Base-by-base conservation (phyloP, 2,797 vertebrate species). In the Falco columbarius region DNA sequence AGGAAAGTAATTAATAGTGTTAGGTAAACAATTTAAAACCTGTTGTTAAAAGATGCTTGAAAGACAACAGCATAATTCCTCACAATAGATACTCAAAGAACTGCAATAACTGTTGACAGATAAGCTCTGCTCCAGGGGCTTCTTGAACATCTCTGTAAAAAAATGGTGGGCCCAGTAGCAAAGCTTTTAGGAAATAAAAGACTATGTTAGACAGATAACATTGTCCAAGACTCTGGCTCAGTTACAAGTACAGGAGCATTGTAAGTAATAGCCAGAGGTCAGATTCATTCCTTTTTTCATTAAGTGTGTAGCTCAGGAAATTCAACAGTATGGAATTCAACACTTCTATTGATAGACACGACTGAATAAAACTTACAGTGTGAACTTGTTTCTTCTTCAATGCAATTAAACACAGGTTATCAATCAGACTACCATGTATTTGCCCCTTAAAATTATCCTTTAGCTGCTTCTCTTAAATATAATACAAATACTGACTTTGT, bases 21-120 rank as follows among this genome's bases (percentile, higher is more conserved):
- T 86, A 76, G 23, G 17, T n/a, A n/a, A 86, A 85, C 71, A 90
- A 76, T 85, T 86, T 46, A 86, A 92, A 95, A 65, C 44, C 36
- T 80, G 16, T 8, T 44, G 27, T 61, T 86, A 67, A 83, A 82
- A 89, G 63, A 51, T 82, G 34, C 59, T 81, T 40, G 19, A 42
- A 95, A 89, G 63, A 49, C 44, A 89, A 34, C 10, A 65, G 49
- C 32, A 74, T 8, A 55, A 3, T 38, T 66, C 6, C 27, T 70
- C 26, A 63, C 30, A 88, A 27, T 1, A 73, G 66, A 90, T 11
- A 13, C 23, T 73, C 47, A 89, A 86, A 80, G 66, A 90, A 80
- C 27, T 84, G 18, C n/a, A 63, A 7, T 30, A 70, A 23, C 15
- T 70, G 14, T 32, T 86, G 90, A 61, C 12, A 73, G n/a, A 83